Evolutionary conservation across 2,888 invertebrate species (phyloP).

Genomic region (Chalcosyrphus nemorum): DNA sequence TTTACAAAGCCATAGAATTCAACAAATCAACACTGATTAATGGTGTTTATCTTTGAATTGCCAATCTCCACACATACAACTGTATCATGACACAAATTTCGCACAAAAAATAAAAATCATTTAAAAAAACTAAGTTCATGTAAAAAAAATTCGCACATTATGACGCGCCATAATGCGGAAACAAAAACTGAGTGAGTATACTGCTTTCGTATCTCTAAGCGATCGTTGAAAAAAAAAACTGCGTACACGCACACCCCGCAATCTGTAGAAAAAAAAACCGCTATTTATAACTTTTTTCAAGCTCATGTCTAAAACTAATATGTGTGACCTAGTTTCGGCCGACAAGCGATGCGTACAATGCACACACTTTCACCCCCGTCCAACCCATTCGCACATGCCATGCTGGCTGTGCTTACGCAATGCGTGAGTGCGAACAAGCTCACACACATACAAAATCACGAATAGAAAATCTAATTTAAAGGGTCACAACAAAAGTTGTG

Average conservation of each 20-base stretch:
- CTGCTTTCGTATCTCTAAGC: not conserved
- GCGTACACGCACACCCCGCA: slow-evolving; percentile 24
- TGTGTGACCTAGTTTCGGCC: slow-evolving; percentile 62
- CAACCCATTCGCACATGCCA: slow-evolving; percentile 26
- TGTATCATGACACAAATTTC: not conserved
- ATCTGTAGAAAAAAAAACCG: not conserved
- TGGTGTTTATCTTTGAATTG: slow-evolving; percentile 24
- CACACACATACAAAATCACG: not conserved
- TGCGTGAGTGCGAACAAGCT: slow-evolving; percentile 36
- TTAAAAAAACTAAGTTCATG: not conserved
- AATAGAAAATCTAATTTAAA: slow-evolving; percentile 1
- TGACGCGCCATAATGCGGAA: slow-evolving; percentile 54
- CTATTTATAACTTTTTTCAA: slow-evolving; percentile 26
- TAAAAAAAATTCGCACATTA: slow-evolving; percentile 26
- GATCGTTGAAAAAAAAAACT: slow-evolving; percentile 39
- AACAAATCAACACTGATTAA: slow-evolving; percentile 35
- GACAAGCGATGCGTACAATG: slow-evolving; percentile 30
- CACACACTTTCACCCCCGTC: slow-evolving; percentile 7
- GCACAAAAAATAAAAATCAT: not conserved
- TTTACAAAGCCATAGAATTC: not conserved
- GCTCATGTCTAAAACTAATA: slow-evolving; percentile 50
- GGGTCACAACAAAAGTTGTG: too few relatives aligned
- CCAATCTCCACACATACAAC: not conserved
- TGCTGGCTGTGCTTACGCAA: slow-evolving; percentile 46
- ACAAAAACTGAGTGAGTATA: not conserved